These are phyloP conservation scores for Mechanitis messenoides DNA, from an alignment of 2,888 invertebrate species.

Conservation along the genomic window DNA sequence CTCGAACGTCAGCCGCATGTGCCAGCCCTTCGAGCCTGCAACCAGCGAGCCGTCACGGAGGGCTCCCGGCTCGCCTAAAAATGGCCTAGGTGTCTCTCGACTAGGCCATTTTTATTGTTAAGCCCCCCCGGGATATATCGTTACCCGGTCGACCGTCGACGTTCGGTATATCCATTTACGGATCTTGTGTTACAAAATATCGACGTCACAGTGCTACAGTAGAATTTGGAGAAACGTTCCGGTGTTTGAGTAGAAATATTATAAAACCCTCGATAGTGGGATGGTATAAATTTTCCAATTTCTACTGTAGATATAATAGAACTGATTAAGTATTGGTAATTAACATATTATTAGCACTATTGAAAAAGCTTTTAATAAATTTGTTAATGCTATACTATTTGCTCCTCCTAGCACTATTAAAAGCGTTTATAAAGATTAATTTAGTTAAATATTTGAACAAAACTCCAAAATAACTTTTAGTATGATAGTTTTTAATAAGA, in stretches of 20 bases:
- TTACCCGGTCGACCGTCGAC: no score
- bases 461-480: conserved; percentile 34
- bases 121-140: no score
- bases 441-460: conserved; percentile 44
- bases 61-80: conserved; percentile 21
- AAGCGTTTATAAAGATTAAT: conserved; percentile 65
- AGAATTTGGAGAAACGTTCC: conserved; percentile 20
- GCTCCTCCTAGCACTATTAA: conserved; percentile 69
- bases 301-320: conserved; percentile 30
- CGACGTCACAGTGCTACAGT: conserved; percentile 19
- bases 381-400: conserved; percentile 65
- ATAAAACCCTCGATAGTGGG: not conserved
- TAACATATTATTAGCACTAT: conserved; percentile 58
- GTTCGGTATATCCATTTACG: conserved; percentile 9
- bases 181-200: conserved; percentile 12
- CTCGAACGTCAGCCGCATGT: conserved; percentile 96
- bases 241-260: not conserved
- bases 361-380: conserved; percentile 44
- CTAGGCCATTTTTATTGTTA: conserved; percentile 16
- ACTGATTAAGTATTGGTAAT: conserved; percentile 7
- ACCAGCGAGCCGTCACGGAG: conserved; percentile 71
- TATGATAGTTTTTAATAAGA: conserved; percentile 55
- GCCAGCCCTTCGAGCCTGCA: conserved; percentile 96
- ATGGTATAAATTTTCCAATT: conserved; percentile 27
- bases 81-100: conserved; percentile 17